These are phyloP conservation scores for rat (Rattus norvegicus) DNA, from an alignment of 2,113 vertebrate genomes.

Conservation along the genomic window DNA sequence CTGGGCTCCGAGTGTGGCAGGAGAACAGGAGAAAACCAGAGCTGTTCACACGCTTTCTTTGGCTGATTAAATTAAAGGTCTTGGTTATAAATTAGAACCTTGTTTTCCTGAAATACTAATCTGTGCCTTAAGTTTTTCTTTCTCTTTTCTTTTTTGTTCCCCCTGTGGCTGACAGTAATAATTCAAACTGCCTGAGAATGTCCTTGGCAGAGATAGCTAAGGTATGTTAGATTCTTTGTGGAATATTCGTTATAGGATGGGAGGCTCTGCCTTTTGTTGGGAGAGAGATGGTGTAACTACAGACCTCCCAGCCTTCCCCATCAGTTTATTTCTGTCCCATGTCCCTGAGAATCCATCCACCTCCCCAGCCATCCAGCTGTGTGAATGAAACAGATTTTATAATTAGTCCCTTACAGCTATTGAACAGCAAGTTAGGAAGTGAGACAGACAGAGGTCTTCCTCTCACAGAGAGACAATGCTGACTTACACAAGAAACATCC, in stretches of 20 bases:
- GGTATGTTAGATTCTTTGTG: background rate
- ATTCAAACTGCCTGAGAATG: background rate
- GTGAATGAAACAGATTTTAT: too few relatives aligned
- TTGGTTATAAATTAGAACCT: slow-evolving; percentile 66
- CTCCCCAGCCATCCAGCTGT: background rate
- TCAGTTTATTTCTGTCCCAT: background rate
- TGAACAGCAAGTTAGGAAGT: background rate
- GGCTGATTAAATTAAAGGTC: slow-evolving; percentile 74
- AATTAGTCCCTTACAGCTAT: background rate
- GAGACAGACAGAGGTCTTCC: background rate
- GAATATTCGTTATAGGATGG: background rate
- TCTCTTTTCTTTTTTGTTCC: background rate
- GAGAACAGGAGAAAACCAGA: background rate
- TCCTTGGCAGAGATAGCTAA: slow-evolving; percentile 14
- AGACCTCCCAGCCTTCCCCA: background rate
- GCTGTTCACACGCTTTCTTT: slow-evolving; percentile 9
- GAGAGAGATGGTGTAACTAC: background rate
- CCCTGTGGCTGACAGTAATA: slow-evolving; percentile 34
- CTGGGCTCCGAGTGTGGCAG: background rate
- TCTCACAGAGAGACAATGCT: background rate
- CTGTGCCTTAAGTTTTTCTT: slow-evolving; percentile 27
- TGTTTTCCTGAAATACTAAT: slow-evolving; percentile 73
- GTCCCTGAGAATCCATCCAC: background rate
- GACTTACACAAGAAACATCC: background rate
- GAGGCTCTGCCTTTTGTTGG: background rate